Evolutionary conservation across 1,140 invertebrate species (phyloP).

Genomic region (Drosophila pallidifrons): DNA sequence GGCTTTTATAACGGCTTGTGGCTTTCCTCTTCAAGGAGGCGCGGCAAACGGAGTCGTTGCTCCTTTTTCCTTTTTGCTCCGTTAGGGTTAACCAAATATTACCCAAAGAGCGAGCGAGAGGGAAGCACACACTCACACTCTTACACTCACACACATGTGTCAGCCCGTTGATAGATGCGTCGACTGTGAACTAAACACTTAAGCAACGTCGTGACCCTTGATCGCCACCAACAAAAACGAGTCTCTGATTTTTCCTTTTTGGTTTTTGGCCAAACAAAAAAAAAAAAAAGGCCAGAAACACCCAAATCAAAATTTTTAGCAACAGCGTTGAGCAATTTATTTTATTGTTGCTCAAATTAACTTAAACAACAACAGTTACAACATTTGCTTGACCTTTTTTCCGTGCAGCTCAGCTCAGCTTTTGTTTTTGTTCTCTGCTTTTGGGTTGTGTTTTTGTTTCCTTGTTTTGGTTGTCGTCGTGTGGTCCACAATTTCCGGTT

Average conservation of each 20-base stretch:
- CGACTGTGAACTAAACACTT: slow-evolving; percentile 31
- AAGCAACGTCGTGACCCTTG: slow-evolving; percentile 47
- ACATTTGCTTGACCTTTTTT: slow-evolving; percentile 35
- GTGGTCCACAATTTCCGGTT: slow-evolving; percentile 32
- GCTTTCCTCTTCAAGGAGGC: slow-evolving; percentile 20
- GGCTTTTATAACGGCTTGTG: slow-evolving; percentile 31
- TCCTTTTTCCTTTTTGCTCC: background rate
- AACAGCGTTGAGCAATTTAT: slow-evolving; percentile 56
- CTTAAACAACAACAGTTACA: slow-evolving; percentile 55
- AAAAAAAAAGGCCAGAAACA: slow-evolving; percentile 12
- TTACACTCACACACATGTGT: slow-evolving; percentile 1
- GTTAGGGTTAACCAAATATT: slow-evolving; percentile 33
- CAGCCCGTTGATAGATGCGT: slow-evolving; percentile 34
- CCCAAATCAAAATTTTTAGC: slow-evolving; percentile 47
- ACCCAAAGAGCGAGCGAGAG: background rate
- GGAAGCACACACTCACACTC: background rate
- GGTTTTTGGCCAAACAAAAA: background rate
- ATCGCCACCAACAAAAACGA: slow-evolving; percentile 16
- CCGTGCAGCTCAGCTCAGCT: too few relatives aligned
- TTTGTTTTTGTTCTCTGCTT: slow-evolving; percentile 12
- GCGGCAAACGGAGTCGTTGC: background rate
- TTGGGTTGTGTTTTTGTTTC: slow-evolving; percentile 7
- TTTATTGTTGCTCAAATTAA: slow-evolving; percentile 68
- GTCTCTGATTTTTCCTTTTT: background rate
- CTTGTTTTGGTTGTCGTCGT: slow-evolving; percentile 12